Conservation (phyloP, 2,797 vertebrate genomes). For the Enteromius afrohamiltoni region DNA sequence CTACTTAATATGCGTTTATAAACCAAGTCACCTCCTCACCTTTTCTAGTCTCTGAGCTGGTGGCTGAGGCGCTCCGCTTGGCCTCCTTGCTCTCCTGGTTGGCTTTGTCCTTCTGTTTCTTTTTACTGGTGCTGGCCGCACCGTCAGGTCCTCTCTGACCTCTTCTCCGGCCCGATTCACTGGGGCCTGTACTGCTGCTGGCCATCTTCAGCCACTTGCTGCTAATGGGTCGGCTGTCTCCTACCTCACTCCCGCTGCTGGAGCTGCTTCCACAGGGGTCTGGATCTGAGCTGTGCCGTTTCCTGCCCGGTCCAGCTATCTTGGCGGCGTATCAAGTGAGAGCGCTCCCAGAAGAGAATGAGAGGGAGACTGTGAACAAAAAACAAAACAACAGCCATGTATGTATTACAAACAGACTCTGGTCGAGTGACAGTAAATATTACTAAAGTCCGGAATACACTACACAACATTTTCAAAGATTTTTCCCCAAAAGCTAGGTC, state of each 20-base stretch:
- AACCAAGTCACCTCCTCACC: slow-evolving; percentile 68
- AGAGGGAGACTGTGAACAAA: slow-evolving; percentile 71
- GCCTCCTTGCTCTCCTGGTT: slow-evolving; percentile 96
- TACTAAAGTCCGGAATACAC: background rate
- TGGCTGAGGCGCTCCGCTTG: slow-evolving; percentile 72
- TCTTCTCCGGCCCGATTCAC: slow-evolving; percentile 80
- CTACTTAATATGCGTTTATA: background rate
- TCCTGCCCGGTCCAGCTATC: slow-evolving; percentile 98
- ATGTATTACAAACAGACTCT: background rate
- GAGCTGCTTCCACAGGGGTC: slow-evolving; percentile 83
- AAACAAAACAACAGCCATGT: slow-evolving; percentile 49
- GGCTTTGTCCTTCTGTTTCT: slow-evolving; percentile 95
- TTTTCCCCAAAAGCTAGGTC: background rate
- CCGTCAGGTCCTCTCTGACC: slow-evolving; percentile 82
- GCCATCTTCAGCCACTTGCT: slow-evolving; percentile 98
- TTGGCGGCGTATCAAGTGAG: slow-evolving; percentile 94
- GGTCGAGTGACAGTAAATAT: background rate
- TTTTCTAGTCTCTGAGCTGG: slow-evolving; percentile 77
- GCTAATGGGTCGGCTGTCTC: slow-evolving; percentile 87
- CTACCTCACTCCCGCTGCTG: slow-evolving; percentile 80
- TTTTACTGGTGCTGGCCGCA: slow-evolving; percentile 86
- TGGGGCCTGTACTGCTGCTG: slow-evolving; percentile 76
- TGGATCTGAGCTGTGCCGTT: slow-evolving; percentile 97
- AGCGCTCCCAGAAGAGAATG: slow-evolving; percentile 89
- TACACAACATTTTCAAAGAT: slow-evolving; percentile 2